These are phyloP conservation scores for Opisthocomus hoazin DNA, from an alignment of 2,113 vertebrate genomes.

Conservation along the genomic window DNA sequence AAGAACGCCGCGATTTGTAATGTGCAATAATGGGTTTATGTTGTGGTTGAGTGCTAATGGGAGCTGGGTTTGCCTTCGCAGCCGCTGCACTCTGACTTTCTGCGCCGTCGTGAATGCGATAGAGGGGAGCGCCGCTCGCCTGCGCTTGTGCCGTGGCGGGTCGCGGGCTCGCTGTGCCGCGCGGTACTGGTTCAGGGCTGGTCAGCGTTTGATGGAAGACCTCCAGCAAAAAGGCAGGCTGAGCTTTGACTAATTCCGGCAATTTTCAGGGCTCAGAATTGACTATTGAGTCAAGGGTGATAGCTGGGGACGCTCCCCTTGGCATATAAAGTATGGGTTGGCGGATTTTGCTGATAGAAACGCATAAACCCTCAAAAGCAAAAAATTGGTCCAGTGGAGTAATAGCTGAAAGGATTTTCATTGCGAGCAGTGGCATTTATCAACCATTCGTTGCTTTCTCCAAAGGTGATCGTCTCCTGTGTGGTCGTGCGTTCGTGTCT, in stretches of 20 bases:
- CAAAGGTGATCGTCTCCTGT: fast-evolving
- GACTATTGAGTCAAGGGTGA: background rate
- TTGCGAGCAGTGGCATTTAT: background rate
- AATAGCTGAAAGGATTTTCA: background rate
- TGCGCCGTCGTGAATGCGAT: background rate
- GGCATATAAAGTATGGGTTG: background rate
- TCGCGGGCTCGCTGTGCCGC: background rate
- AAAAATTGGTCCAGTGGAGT: background rate
- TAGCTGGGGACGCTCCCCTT: background rate
- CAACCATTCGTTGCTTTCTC: background rate
- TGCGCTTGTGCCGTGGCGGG: too few relatives aligned
- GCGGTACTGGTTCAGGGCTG: background rate
- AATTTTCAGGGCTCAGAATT: background rate
- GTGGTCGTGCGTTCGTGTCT: background rate
- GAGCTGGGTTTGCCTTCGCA: background rate
- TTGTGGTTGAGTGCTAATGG: background rate
- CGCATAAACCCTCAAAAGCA: background rate
- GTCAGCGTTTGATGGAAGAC: background rate
- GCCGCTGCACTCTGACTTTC: background rate
- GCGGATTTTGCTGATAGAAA: background rate
- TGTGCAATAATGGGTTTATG: background rate
- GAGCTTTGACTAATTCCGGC: background rate
- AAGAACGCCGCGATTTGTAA: background rate
- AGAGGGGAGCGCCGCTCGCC: background rate
- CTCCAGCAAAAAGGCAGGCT: background rate